phyloP scores from a whole-genome alignment of 2,113 vertebrate species.

The Terrapene triunguis region DNA sequence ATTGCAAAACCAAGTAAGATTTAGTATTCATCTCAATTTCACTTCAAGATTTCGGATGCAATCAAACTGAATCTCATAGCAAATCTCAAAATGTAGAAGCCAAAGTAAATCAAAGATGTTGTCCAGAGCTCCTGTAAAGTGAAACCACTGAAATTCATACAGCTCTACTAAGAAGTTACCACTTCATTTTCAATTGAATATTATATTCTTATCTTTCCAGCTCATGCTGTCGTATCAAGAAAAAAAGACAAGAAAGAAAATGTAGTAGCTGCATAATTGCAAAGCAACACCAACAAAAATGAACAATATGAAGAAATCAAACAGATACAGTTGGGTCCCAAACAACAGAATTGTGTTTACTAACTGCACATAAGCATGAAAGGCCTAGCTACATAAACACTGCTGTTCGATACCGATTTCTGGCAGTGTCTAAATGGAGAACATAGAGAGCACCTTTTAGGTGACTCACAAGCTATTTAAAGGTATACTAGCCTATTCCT shows the following conservation, averaged over 20 bases:
- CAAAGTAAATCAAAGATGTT: not conserved
- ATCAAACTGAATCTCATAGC: not conserved
- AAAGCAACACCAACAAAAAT: not conserved
- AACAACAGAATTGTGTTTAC: not conserved
- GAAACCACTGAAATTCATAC: rapidly evolving
- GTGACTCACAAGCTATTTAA: not conserved
- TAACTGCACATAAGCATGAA: not conserved
- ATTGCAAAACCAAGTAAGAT: not conserved
- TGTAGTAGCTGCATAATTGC: not conserved
- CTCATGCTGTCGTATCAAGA: not conserved
- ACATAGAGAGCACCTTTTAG: rapidly evolving
- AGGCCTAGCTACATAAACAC: not conserved
- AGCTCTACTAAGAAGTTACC: not conserved
- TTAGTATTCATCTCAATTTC: not conserved
- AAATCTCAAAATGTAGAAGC: not conserved
- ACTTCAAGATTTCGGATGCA: not conserved
- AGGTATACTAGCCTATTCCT: not conserved
- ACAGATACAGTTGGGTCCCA: not conserved
- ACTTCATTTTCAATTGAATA: not conserved
- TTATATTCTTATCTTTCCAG: not conserved
- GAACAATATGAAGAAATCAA: not conserved
- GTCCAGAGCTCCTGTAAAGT: not conserved
- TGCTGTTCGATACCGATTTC: not conserved
- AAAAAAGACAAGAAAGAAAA: no score
- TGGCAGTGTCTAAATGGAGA: not conserved